phyloP scores from a whole-genome alignment of 2,888 invertebrate genomes.

The Drosophila affinis region DNA sequence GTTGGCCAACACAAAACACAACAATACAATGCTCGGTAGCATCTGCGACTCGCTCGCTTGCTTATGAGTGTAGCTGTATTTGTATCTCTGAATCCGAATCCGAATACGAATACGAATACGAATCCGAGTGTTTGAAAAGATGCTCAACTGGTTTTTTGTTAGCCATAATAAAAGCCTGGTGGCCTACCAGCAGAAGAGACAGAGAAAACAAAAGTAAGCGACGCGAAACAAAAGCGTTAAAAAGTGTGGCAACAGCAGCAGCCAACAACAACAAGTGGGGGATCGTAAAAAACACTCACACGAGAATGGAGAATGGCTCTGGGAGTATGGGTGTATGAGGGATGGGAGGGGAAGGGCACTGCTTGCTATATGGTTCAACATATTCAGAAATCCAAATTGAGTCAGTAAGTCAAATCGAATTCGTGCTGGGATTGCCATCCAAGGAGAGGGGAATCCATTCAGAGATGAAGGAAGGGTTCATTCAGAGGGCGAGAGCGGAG shows the following conservation, averaged over 20 bases:
- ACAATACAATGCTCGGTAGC: conserved; percentile 35
- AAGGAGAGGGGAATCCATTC: neutral
- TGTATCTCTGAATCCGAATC: neutral
- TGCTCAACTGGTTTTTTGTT: conserved; percentile 70
- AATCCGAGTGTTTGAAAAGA: conserved; percentile 53
- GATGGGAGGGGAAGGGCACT: neutral
- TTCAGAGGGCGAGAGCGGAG: conserved; percentile 14
- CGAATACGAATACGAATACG: neutral
- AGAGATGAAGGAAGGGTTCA: neutral
- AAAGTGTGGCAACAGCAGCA: conserved; percentile 37
- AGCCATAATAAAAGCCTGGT: conserved; percentile 62
- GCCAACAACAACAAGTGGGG: conserved; percentile 19
- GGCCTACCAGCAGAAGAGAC: conserved; percentile 45
- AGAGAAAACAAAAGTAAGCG: conserved; percentile 64
- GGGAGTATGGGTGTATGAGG: neutral
- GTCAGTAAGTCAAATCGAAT: conserved; percentile 64
- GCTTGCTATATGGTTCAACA: conserved; percentile 19
- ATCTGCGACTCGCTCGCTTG: conserved; percentile 56
- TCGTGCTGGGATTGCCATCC: conserved; percentile 25
- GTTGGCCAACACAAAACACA: conserved; percentile 32
- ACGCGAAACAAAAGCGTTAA: conserved; percentile 58
- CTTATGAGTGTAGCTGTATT: conserved; percentile 19
- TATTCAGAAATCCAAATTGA: conserved; percentile 64
- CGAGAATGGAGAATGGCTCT: neutral
- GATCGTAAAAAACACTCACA: conserved; percentile 41